These are phyloP conservation scores for Mactra quadrangularis DNA, from an alignment of 1,140 invertebrate species.

Conservation along the genomic window DNA sequence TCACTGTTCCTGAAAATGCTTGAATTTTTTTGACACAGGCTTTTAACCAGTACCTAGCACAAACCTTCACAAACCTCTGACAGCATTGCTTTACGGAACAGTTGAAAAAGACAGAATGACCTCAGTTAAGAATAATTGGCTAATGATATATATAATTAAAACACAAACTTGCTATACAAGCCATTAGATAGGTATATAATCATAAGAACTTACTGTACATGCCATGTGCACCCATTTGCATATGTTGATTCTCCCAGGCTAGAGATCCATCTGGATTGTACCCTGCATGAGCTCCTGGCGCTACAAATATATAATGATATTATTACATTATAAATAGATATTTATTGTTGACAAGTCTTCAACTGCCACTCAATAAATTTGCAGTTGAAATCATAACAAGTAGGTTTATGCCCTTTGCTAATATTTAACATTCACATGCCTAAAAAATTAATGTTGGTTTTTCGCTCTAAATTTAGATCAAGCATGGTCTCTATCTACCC, in stretches of 20 bases:
- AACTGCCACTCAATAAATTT: neutral
- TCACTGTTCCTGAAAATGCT: too few species aligned
- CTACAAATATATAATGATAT: constrained; percentile 55
- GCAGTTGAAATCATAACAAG: neutral
- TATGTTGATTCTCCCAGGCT: constrained; percentile 97
- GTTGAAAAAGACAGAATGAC: too few species aligned
- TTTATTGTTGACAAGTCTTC: neutral
- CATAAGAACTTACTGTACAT: constrained; percentile 85
- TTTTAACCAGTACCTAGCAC: too few species aligned
- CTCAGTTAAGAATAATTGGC: too few species aligned
- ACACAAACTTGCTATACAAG: too few species aligned
- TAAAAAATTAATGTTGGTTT: neutral
- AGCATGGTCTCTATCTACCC: too few species aligned
- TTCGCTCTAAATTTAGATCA: too few species aligned
- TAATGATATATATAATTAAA: too few species aligned
- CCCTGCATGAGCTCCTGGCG: constrained; percentile 88
- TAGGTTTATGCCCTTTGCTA: neutral
- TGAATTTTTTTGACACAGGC: too few species aligned
- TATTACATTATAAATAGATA: neutral
- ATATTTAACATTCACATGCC: neutral
- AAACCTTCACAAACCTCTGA: too few species aligned
- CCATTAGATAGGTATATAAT: too few species aligned
- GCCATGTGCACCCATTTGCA: constrained; percentile 94
- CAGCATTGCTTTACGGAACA: too few species aligned
- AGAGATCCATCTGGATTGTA: constrained; percentile 96